A percentile compares a stretch with the other conserved stretches of the same genome.
Conservation (phyloP, 2,113 vertebrate genomes). For the Pipa parva region DNA sequence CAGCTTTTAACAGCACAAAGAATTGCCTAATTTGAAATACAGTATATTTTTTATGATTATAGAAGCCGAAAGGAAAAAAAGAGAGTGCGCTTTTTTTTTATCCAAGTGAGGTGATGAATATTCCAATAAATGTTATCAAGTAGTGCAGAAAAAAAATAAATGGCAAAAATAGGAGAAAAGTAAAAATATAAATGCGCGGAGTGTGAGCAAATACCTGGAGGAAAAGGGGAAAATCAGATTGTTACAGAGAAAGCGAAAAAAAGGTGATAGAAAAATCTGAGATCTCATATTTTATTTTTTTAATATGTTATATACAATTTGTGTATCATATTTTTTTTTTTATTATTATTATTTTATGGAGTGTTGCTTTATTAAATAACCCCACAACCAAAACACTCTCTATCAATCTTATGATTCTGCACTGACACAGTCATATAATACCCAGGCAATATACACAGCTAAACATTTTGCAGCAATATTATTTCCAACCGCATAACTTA, state of each 20-base stretch:
- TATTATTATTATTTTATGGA: constrained; percentile 59
- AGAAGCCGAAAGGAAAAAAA: constrained; percentile 59
- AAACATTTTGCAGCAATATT: not conserved
- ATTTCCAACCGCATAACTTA: not conserved
- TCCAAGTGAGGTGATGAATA: constrained; percentile 63
- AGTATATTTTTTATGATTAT: constrained; percentile 56
- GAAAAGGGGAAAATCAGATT: constrained; percentile 62
- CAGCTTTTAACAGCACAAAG: constrained; percentile 47
- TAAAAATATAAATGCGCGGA: constrained; percentile 65
- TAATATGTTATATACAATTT: constrained; percentile 55
- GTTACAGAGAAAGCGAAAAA: constrained; percentile 64
- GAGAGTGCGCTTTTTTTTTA: constrained; percentile 63
- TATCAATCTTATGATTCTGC: constrained; percentile 9
- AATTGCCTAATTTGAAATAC: constrained; percentile 72
- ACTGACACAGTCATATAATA: not conserved
- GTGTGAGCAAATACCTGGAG: constrained; percentile 53
- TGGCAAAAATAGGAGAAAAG: constrained; percentile 66
- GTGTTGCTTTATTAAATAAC: constrained; percentile 57
- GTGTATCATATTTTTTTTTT: constrained; percentile 58
- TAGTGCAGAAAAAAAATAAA: constrained; percentile 69
- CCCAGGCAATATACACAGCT: not conserved
- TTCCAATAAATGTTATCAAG: constrained; percentile 76
- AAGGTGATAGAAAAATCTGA: constrained; percentile 52
- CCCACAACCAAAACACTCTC: constrained; percentile 15
- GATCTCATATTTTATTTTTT: constrained; percentile 49